Percentiles rank a stretch among this genome's conserved stretches.
Evolutionary conservation across 2,113 vertebrate species (phyloP).

Genomic region (Datnioides undecimradiatus): DNA sequence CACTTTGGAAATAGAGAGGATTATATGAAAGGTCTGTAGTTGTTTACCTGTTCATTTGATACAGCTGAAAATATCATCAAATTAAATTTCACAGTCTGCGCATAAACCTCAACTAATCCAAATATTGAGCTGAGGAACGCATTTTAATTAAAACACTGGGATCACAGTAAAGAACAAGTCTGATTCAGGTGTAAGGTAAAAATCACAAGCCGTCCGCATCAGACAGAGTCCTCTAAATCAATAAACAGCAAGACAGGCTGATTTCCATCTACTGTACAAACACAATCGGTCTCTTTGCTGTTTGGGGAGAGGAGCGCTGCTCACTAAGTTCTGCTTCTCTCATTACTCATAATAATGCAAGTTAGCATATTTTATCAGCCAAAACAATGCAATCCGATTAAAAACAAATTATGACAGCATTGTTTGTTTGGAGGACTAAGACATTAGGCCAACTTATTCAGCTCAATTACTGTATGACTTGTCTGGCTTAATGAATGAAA

Average conservation of each 20-base stretch:
- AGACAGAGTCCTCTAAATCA: slow-evolving; percentile 62
- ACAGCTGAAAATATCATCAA: slow-evolving; percentile 66
- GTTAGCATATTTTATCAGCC: slow-evolving; percentile 71
- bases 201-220: slow-evolving; percentile 54
- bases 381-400: slow-evolving; percentile 70
- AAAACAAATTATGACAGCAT: slow-evolving; percentile 66
- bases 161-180: slow-evolving; percentile 44
- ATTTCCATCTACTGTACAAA: slow-evolving; percentile 73
- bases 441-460: slow-evolving; percentile 61
- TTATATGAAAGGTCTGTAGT: slow-evolving; percentile 57
- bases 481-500: slow-evolving; percentile 66
- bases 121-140: slow-evolving; percentile 66
- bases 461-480: slow-evolving; percentile 63
- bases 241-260: slow-evolving; percentile 52
- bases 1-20: slow-evolving; percentile 55
- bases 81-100: slow-evolving; percentile 74
- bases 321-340: slow-evolving; percentile 49
- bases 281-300: slow-evolving; percentile 39
- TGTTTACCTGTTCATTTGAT: slow-evolving; percentile 71
- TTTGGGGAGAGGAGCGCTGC: slow-evolving; percentile 37
- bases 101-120: slow-evolving; percentile 74
- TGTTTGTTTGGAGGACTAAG: slow-evolving; percentile 70
- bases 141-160: slow-evolving; percentile 74
- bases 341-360: slow-evolving; percentile 68
- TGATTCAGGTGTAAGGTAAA: slow-evolving; percentile 68